Conservation (phyloP, 2,888 invertebrate species). For the Caenorhabditis afra region DNA sequence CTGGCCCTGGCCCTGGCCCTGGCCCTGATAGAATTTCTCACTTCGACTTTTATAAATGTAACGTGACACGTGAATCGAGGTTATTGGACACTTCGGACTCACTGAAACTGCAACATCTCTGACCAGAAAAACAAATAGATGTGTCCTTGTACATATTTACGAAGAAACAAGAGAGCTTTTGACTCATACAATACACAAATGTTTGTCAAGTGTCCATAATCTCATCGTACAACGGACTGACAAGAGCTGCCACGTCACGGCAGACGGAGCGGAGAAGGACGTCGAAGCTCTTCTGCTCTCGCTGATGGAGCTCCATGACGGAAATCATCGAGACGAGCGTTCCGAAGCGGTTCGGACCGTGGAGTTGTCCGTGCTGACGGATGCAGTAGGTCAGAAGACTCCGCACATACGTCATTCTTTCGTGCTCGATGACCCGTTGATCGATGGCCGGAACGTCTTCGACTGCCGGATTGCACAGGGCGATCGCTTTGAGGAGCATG, state of each 20-base stretch:
- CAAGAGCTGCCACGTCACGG: background rate
- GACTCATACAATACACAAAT: background rate
- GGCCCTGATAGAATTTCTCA: no score
- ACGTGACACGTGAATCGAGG: no score
- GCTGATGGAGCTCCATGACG: slow-evolving; percentile 24
- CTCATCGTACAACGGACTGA: slow-evolving; percentile 41
- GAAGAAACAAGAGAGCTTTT: background rate
- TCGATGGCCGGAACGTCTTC: slow-evolving; percentile 7
- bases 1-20: no score
- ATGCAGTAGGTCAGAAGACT: slow-evolving; percentile 28
- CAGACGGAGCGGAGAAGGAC: slow-evolving; percentile 19
- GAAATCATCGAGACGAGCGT: slow-evolving; percentile 23
- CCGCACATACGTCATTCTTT: slow-evolving; percentile 4
- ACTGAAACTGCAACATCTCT: no score
- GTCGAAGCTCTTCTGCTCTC: slow-evolving; percentile 26
- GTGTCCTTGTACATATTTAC: background rate
- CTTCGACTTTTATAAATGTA: no score
- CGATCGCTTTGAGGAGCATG: slow-evolving; percentile 30
- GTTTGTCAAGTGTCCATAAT: slow-evolving; percentile 15
- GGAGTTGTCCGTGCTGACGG: slow-evolving; percentile 16
- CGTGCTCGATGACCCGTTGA: slow-evolving; percentile 7
- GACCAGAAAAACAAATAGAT: background rate
- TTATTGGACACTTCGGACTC: no score
- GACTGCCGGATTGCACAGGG: slow-evolving; percentile 16
- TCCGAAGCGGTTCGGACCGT: slow-evolving; percentile 20